phyloP scores from a whole-genome alignment of 2,888 invertebrate species.

The Hydroisotoma schaefferi region DNA sequence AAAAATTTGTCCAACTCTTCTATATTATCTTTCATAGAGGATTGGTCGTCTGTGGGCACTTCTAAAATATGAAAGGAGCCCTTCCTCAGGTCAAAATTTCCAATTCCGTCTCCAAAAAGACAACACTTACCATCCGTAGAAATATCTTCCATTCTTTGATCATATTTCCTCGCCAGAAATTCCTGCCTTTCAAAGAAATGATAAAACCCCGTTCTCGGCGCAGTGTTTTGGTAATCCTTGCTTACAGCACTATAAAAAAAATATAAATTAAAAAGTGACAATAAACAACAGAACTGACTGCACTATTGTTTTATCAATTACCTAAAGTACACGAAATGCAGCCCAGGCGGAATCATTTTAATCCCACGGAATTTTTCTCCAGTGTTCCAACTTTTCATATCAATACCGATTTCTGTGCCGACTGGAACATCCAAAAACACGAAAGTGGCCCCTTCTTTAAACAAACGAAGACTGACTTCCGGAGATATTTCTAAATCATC shows the following conservation, averaged over 20 bases:
- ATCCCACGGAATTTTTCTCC: slow-evolving; percentile 89
- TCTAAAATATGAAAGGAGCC: slow-evolving; percentile 53
- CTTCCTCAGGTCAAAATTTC: no score
- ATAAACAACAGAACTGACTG: slow-evolving; percentile 26
- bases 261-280: no score
- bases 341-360: slow-evolving; percentile 97
- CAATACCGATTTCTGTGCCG: slow-evolving; percentile 95
- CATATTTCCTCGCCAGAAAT: slow-evolving; percentile 84
- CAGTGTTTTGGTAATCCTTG: slow-evolving; percentile 52
- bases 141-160: slow-evolving; percentile 71
- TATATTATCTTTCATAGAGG: slow-evolving; percentile 65
- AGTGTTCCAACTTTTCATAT: slow-evolving; percentile 82
- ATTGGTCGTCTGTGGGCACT: slow-evolving; percentile 61
- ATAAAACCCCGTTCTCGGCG: slow-evolving; percentile 70
- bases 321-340: slow-evolving; percentile 90
- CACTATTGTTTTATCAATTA: slow-evolving; percentile 53
- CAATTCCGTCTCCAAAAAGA: no score
- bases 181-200: slow-evolving; percentile 78
- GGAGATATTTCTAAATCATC: slow-evolving; percentile 71
- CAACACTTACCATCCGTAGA: slow-evolving; percentile 54
- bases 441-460: slow-evolving; percentile 76
- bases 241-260: slow-evolving; percentile 56
- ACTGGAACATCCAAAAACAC: slow-evolving; percentile 80
- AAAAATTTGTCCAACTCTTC: slow-evolving; percentile 71
- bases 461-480: slow-evolving; percentile 68